Evolutionary conservation across 2,113 vertebrate species (phyloP), one percentile per base, ranked within the genome.

Genomic region (Grus americana): DNA sequence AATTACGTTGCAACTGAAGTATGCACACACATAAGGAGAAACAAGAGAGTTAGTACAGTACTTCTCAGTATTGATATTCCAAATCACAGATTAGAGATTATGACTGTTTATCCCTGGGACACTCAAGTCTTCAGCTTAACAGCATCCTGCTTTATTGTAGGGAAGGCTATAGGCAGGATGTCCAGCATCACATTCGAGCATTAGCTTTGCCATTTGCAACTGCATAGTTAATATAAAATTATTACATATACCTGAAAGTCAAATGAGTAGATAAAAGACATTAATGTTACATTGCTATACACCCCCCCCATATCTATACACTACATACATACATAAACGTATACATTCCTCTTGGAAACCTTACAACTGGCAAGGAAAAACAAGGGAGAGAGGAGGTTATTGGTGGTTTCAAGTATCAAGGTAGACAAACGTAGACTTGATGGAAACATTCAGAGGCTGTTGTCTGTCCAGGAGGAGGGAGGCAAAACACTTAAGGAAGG

Each of bases 251-350:
- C 44, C 24, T 38, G 5, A 52, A 65, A 55, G 50, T 38, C 15
- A 83, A 68, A 76, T 11, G 12, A 90, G 42, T 4, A 65, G n/a
- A 23, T 58, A 71, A 84, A 91, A 27, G 36, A 30, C 17, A 52
- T 79, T 62, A 20, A 44, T 19, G 44, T 32, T 63, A 52, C 52
- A 19, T 3, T 34, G 59, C 47, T 59, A 24, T 24, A n/a, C 6
- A 5, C 14, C 2, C 15, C 18, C 3, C 73, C 26, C 3, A 1
- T 29, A 62, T 6, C 58, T 40, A 32, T 36, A 42, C 11, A 34
- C 27, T 12, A n/a, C 38, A 29, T 4, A 38, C 2, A 76, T 10
- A 59, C 6, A 70, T 4, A 70, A 0, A 68, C 0, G 19, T 4
- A 13, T 3, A 12, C 9, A 8, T 30, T 46, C 19, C 61, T 65